These are phyloP conservation scores for Pseudachorutes palmiensis DNA, from an alignment of 1,140 invertebrate genomes.

Conservation along the genomic window DNA sequence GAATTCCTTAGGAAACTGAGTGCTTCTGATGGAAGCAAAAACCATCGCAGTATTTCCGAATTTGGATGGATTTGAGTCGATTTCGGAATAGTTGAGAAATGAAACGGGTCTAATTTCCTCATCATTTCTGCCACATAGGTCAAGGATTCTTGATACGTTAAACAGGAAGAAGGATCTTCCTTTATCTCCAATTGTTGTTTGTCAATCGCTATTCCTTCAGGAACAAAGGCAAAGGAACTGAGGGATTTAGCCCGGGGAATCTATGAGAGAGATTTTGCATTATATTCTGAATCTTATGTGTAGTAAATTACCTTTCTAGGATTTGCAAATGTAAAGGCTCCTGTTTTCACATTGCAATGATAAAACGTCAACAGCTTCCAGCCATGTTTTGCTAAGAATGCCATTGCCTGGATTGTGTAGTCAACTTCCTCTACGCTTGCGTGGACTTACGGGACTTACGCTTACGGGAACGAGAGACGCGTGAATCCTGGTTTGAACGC, in stretches of 20 bases:
- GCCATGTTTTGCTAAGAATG: constrained; percentile 73
- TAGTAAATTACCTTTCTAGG: background rate
- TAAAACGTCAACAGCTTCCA: constrained; percentile 86
- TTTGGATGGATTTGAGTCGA: background rate
- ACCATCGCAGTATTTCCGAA: background rate
- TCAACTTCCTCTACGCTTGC: constrained; percentile 68
- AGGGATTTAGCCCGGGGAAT: background rate
- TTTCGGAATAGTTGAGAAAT: background rate
- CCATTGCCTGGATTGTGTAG: constrained; percentile 73
- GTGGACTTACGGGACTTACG: too few relatives aligned
- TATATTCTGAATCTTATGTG: background rate
- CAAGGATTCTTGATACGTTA: background rate
- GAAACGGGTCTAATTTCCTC: background rate
- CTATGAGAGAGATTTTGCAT: background rate
- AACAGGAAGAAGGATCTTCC: too few relatives aligned
- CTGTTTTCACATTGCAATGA: constrained; percentile 71
- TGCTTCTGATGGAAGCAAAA: background rate
- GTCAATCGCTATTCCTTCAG: background rate
- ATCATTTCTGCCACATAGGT: background rate
- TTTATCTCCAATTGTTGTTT: too few relatives aligned
- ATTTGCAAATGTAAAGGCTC: constrained; percentile 57
- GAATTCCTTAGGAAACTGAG: background rate
- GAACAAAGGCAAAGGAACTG: background rate
- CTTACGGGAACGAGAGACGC: constrained; percentile 74
- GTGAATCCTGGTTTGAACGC: constrained; percentile 77